A percentile compares a stretch with the other conserved stretches of the same genome.
Conservation (phyloP, 2,888 invertebrate genomes). For the Incurvaria masculella region DNA sequence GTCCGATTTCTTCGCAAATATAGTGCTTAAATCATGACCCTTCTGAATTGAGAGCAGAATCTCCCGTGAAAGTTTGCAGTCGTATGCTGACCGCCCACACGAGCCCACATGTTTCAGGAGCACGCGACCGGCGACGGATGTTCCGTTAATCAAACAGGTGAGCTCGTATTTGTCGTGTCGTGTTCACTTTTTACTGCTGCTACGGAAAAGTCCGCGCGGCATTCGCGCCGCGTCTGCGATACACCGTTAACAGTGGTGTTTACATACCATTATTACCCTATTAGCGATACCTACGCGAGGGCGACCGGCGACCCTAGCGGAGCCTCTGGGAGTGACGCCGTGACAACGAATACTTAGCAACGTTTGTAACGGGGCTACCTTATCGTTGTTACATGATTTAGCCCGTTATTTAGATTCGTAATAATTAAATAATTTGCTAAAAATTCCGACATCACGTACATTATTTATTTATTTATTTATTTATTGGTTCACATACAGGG, state of each 20-base stretch:
- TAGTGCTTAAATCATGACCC: not conserved
- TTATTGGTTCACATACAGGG: too few species aligned
- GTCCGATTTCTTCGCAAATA: too few species aligned
- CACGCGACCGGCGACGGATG: conserved; percentile 19
- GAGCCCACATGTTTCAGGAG: conserved; percentile 7
- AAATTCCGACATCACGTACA: too few species aligned
- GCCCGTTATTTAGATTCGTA: too few species aligned
- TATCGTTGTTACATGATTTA: too few species aligned
- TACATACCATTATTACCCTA: conserved; percentile 42
- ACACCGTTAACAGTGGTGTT: conserved; percentile 43
- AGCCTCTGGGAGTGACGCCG: too few species aligned
- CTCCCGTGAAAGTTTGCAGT: not conserved
- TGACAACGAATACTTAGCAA: too few species aligned
- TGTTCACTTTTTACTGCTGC: conserved; percentile 48
- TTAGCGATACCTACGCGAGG: conserved; percentile 19
- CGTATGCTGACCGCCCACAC: not conserved
- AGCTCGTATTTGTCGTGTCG: conserved; percentile 47
- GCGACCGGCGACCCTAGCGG: too few species aligned
- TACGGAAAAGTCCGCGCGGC: too few species aligned
- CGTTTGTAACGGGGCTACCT: too few species aligned
- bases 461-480: too few species aligned
- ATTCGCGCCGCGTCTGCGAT: conserved; percentile 16
- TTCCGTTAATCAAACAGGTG: conserved; percentile 45
- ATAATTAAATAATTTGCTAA: too few species aligned
- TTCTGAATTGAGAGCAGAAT: not conserved